These are phyloP conservation scores for Plebejus melissa DNA, from an alignment of 2,888 invertebrate genomes.

Conservation along the genomic window DNA sequence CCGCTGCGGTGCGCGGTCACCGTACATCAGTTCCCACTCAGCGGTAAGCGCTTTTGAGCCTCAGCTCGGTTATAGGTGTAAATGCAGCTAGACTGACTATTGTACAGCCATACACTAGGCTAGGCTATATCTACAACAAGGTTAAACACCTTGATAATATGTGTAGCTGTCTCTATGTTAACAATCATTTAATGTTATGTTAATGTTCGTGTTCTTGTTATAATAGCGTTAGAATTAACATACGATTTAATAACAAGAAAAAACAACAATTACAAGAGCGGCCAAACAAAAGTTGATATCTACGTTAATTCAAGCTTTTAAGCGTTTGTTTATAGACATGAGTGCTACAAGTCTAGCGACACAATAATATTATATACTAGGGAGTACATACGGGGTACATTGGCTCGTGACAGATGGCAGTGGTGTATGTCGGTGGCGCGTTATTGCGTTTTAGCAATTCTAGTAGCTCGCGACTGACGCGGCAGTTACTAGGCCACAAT, in stretches of 20 bases:
- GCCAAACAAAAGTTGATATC: not conserved
- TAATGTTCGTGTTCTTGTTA: no score
- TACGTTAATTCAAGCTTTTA: no score
- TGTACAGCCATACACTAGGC: not conserved
- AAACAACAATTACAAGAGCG: no score
- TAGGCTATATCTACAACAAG: no score
- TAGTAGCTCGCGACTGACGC: not conserved
- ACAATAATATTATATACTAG: not conserved
- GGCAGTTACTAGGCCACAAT: not conserved
- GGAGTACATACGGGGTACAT: not conserved
- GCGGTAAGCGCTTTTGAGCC: not conserved
- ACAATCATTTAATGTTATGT: no score
- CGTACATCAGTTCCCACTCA: not conserved
- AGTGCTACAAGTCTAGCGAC: not conserved
- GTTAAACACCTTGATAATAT: no score
- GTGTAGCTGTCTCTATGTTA: no score
- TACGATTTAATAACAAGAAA: no score
- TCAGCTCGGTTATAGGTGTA: not conserved
- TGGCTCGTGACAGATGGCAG: not conserved
- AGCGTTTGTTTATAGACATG: no score
- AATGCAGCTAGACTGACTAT: not conserved
- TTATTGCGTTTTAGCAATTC: slow-evolving; percentile 15
- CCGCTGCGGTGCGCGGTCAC: not conserved
- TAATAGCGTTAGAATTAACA: no score
- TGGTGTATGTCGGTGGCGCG: not conserved